A percentile compares a stretch with the other conserved stretches of the same genome.
These are phyloP conservation scores for Triplophysa rosa DNA, from an alignment of 2,113 vertebrate species.

Conservation along the genomic window DNA sequence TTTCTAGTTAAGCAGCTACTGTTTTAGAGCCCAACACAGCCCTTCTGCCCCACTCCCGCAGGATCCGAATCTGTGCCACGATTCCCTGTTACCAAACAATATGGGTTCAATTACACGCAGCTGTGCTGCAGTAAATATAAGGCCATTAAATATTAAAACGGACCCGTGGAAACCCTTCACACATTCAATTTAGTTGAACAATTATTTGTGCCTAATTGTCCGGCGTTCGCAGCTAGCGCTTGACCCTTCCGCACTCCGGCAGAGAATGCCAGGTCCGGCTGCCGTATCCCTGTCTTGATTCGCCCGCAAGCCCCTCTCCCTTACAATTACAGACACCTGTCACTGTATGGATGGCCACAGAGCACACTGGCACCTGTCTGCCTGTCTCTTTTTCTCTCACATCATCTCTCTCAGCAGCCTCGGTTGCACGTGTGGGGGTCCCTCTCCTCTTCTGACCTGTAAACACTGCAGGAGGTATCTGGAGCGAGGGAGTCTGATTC, in stretches of 20 bases:
- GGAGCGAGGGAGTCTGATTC: constrained; percentile 64
- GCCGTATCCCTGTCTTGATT: constrained; percentile 39
- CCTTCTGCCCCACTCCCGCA: background rate
- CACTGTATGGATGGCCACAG: constrained; percentile 17
- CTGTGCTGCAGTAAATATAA: background rate
- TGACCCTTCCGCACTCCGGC: constrained; percentile 37
- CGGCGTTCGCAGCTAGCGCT: constrained; percentile 2
- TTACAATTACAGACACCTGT: constrained; percentile 57
- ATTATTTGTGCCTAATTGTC: constrained; percentile 42
- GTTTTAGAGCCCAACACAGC: no score
- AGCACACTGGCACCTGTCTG: background rate
- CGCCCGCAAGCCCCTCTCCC: constrained; percentile 52
- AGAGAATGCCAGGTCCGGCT: constrained; percentile 18
- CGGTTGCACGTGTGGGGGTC: constrained; percentile 14
- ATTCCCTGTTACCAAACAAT: background rate
- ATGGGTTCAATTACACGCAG: constrained; percentile 5
- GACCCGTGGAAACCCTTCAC: constrained; percentile 15
- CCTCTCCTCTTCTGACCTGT: constrained; percentile 41
- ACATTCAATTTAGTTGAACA: constrained; percentile 32
- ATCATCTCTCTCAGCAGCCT: background rate
- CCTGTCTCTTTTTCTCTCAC: constrained; percentile 2
- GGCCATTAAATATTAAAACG: constrained; percentile 27
- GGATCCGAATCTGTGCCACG: background rate
- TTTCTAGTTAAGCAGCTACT: background rate
- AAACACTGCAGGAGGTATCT: constrained; percentile 51